A percentile compares a stretch with the other conserved stretches of the same genome.
Evolutionary conservation across 2,888 invertebrate species (phyloP).

Genomic region (Kryphioiulus occultus): DNA sequence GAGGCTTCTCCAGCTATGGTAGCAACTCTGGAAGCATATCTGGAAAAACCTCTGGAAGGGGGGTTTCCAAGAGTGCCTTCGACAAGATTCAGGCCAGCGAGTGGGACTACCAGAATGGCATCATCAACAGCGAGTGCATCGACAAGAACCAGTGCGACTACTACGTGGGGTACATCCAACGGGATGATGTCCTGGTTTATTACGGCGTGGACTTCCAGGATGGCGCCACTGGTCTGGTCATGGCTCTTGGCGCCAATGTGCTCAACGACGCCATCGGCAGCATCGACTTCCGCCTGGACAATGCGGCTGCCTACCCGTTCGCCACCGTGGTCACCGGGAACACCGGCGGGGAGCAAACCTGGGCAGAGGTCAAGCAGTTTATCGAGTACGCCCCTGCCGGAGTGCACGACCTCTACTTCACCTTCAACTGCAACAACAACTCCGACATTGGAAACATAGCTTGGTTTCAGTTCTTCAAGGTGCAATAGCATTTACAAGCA

Average conservation of each 20-base stretch:
- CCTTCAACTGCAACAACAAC: background rate
- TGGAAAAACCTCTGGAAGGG: too few species aligned
- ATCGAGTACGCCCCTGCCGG: background rate
- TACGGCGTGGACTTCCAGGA: background rate
- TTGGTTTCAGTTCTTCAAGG: background rate
- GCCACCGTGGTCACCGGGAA: background rate
- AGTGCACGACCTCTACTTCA: background rate
- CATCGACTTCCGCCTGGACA: background rate
- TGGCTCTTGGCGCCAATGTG: background rate
- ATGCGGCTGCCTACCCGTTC: background rate
- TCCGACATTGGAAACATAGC: background rate
- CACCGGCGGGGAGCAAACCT: background rate
- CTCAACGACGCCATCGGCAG: background rate
- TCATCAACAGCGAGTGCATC: background rate
- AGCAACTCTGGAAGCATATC: too few species aligned
- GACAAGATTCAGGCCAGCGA: background rate
- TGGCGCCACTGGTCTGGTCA: background rate
- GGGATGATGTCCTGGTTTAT: background rate
- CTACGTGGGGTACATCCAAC: background rate
- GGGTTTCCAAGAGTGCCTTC: background rate
- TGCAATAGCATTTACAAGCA: background rate
- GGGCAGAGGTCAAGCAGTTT: background rate
- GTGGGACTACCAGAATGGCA: background rate
- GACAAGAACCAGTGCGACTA: background rate
- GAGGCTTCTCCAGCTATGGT: background rate